Base-by-base conservation (phyloP, 2,113 vertebrate genomes). In the Megaptera novaeangliae region DNA sequence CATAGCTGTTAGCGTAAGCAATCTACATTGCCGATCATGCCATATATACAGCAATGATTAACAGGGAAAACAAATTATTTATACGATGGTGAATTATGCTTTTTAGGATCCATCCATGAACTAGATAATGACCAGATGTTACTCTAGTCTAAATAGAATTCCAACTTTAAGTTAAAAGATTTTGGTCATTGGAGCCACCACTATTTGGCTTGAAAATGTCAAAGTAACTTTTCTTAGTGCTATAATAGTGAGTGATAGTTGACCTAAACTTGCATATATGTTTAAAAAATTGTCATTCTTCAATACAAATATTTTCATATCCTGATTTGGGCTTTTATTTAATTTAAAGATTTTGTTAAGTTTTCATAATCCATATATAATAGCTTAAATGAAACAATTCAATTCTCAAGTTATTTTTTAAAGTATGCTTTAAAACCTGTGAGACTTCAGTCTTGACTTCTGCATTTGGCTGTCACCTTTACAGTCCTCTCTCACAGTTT, bases 331-430 rank as follows among this genome's bases (percentile, higher is more conserved):
- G 1, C 8, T 95, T 68, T 78, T 63, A 64, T 64, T 75, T 72
- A 66, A 93, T 80, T 84, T 88, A 77, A 4, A 74, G 52, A 82
- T 96, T 96, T 83, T 91, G 13, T 63, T 77, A 94, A 64, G 29
- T 57, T 91, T 68, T 94, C 13, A 74, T 61, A 83, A 49, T 77
- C n/a, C 3, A 66, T 69, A 83, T 66, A 46, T 75, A 78, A 78
- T 44, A 46, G 17, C 87, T 90, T 69, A 80, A 89, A 41, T 96
- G 49, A 41, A 46, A 74, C 17, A 91, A 74, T 77, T 93, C 5
- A n/a, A 91, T 93, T 78, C 49, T 78, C 29, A 68, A 91, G 27
- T 9, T 57, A 46, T 29, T 66, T 49, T 91, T 81, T 91, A 13
- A 72, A 89, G 44, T 80, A 46, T 90, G 25, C 57, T 85, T 96